Base-by-base conservation (phyloP, 2,113 vertebrate species). In the Melospiza melodia region DNA sequence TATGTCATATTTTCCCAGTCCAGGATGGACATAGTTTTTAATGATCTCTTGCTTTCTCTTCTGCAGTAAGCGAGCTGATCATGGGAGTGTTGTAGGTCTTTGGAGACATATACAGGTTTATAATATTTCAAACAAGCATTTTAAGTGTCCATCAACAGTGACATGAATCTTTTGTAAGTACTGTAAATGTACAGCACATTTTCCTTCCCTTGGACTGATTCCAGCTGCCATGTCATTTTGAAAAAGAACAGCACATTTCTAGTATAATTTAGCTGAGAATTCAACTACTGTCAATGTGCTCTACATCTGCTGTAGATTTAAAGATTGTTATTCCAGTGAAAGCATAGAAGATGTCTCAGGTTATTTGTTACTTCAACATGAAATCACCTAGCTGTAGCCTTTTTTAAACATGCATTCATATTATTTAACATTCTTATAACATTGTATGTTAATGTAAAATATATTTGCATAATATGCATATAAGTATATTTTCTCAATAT, bases 391-490 rank as follows among this genome's bases (percentile, higher is more conserved):
- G 94, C 69, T 94, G 81, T 96, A 97, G 93, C 90, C 91, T 85
- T 96, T 97, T 97, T 91, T 75, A 95, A 97, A 96, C 93, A 87
- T 84, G 80, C 93, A 94, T 96, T 96, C 96, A 89, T 57, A 52
- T 97, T 92, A 90, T 89, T 84, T 88, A 80, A 91, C 96, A 97
- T 97, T 97, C 94, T 97, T 98, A 96, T 87, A 96, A 97, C 97
- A 97, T 97, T 98, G 97, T 98, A 97, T 98, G 97, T 98, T 97
- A 96, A 95, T 97, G 96, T 96, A 96, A 97, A 94, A 95, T 98
- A 97, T 97, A 97, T 98, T 98, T 98, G 97, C 97, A 97, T 98
- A 98, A 97, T 97, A 98, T 97, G 98, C 97, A 98, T 97, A 97
- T 98, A 96, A 93, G 96, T 96, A 97, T 98, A 98, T 97, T 98